Base-by-base conservation (phyloP, 2,113 vertebrate species). In the Oreochromis tanganicae region DNA sequence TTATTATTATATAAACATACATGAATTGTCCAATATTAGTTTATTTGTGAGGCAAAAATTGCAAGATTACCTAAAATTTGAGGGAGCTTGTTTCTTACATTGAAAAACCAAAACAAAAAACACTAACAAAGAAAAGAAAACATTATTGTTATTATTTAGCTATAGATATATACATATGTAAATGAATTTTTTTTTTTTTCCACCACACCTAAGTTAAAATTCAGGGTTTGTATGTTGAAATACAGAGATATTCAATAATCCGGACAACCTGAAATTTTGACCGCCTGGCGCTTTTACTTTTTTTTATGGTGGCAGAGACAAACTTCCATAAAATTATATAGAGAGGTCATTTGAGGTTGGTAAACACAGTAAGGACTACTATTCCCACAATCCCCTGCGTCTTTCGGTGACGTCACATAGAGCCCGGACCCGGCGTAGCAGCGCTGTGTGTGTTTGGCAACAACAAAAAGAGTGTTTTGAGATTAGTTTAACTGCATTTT, bases 381-480 rank as follows among this genome's bases (percentile, higher is more conserved):
- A 27, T 0, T 88, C 90, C 93, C 93, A 94, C 3, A 82, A 82
- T 57, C 17, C 89, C 11, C 5, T 10, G 16, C 71, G 4, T 4
- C 75, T 7, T 11, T 32, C 12, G 8, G 3, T 87, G 91, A 94
- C 93, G 91, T 93, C 91, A 92, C 13, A 0, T 14, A 29, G 81
- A 89, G 78, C 85, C 85, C 88, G 89, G 88, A 93, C 83, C 93
- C 94, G 91, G 89, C 85, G 68, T 19, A 41, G 5, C 34, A 21
- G 29, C 17, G 14, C 46, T 83, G 63, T 50, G 66, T 17, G 36
- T 32, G 61, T 68, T 34, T 75, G n/a, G 12, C 79, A 89, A 87
- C 86, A 89, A 88, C 87, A 89, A 90, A 90, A 87, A 82, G 66
- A 68, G 7, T 55, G 9, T 50, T 61, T 66, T 16, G 21, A 16